Percentiles rank a stretch among this genome's conserved stretches.
phyloP scores from a whole-genome alignment of 2,888 invertebrate genomes.

The Metalampra italica region DNA sequence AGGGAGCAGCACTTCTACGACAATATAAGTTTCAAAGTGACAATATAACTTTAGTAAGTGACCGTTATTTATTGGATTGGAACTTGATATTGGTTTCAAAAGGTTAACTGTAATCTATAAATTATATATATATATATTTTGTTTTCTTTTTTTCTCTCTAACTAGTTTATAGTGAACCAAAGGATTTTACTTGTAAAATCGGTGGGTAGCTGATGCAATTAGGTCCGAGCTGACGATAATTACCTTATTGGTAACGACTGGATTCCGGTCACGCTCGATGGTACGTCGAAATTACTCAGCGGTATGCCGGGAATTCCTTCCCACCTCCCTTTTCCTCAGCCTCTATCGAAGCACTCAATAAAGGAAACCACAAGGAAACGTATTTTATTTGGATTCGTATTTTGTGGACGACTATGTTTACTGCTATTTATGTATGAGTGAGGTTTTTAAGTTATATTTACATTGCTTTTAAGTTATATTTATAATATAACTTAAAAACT shows the following conservation, averaged over 20 bases:
- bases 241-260: conserved; percentile 20
- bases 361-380: conserved; percentile 8
- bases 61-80: too few relatives aligned
- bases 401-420: conserved; percentile 1
- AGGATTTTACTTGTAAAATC: conserved; percentile 20
- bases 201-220: conserved; percentile 16
- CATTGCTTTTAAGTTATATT: too few relatives aligned
- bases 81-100: too few relatives aligned
- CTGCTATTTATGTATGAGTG: too few relatives aligned
- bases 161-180: background rate
- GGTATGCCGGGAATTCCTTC: conserved; percentile 18
- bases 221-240: conserved; percentile 17
- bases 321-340: background rate
- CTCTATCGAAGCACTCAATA: conserved; percentile 9
- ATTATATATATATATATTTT: too few relatives aligned
- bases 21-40: too few relatives aligned
- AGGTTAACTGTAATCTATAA: too few relatives aligned
- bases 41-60: too few relatives aligned
- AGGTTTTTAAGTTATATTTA: too few relatives aligned
- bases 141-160: background rate
- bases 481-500: too few relatives aligned
- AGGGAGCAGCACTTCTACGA: too few relatives aligned
- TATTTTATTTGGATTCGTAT: conserved; percentile 7
- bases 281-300: conserved; percentile 22
- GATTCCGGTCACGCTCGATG: conserved; percentile 21